Conservation (phyloP, 1,140 invertebrate species). For the Anoplolepis gracilipes region DNA sequence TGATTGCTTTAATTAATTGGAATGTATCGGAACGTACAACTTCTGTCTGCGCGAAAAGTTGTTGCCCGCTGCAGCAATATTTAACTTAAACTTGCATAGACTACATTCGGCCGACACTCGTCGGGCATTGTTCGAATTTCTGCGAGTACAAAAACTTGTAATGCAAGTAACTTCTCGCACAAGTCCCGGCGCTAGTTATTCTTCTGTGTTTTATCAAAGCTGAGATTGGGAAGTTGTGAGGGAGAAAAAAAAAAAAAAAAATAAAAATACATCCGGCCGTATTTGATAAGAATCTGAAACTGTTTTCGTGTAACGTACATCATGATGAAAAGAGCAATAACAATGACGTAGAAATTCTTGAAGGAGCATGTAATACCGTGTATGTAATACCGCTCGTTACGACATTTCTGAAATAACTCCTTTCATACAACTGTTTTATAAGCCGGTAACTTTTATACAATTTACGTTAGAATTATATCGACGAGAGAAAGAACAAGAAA, state of each 20-base stretch:
- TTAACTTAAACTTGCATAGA: conserved; percentile 56
- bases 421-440: background rate
- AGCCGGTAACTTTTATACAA: background rate
- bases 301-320: conserved; percentile 46
- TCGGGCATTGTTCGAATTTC: conserved; percentile 57
- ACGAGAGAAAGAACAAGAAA: background rate
- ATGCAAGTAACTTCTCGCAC: conserved; percentile 54
- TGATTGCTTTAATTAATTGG: conserved; percentile 53
- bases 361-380: background rate
- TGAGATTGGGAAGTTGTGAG: conserved; percentile 56
- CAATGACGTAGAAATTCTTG: conserved; percentile 25
- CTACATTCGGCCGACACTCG: conserved; percentile 50
- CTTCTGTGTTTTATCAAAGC: conserved; percentile 60
- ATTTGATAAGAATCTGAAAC: conserved; percentile 58
- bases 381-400: background rate
- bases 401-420: background rate
- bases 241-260: conserved; percentile 2
- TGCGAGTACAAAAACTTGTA: conserved; percentile 61
- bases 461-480: background rate
- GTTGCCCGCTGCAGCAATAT: conserved; percentile 44
- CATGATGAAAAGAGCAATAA: conserved; percentile 31
- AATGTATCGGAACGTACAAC: conserved; percentile 40
- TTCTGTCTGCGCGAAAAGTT: conserved; percentile 3
- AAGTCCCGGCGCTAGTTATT: conserved; percentile 54
- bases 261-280: conserved; percentile 3